Percentiles rank a stretch among this genome's conserved stretches.
These are phyloP conservation scores for Aphidius gifuensis DNA, from an alignment of 1,140 invertebrate species.

Conservation along the genomic window DNA sequence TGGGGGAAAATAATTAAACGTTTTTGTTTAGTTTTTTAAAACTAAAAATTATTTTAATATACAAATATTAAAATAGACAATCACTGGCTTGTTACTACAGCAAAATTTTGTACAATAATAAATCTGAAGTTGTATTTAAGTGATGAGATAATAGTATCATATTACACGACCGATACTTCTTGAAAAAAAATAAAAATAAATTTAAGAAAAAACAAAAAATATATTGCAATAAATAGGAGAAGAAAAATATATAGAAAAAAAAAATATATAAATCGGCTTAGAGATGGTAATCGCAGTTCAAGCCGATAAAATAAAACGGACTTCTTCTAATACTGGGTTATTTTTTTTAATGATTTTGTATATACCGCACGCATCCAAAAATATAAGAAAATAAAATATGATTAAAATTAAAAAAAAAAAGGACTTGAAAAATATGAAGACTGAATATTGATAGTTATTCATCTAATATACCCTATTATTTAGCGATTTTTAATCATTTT, in stretches of 20 bases:
- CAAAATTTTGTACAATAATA: too few relatives aligned
- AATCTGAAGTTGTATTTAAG: conserved; percentile 6
- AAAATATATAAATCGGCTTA: conserved; percentile 18
- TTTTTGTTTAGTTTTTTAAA: too few relatives aligned
- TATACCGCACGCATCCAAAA: conserved; percentile 12
- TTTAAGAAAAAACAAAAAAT: conserved; percentile 12
- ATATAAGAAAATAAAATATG: conserved; percentile 24
- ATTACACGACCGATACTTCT: too few relatives aligned
- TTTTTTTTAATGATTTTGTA: conserved; percentile 32
- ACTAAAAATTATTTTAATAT: too few relatives aligned
- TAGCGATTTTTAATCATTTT: background rate
- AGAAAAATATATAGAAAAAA: conserved; percentile 17
- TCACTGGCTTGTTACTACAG: too few relatives aligned
- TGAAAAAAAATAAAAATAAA: conserved; percentile 1
- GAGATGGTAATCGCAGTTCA: conserved; percentile 35
- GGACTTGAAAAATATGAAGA: background rate
- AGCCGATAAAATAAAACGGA: conserved; percentile 31
- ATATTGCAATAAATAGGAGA: conserved; percentile 2
- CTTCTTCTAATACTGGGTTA: conserved; percentile 34
- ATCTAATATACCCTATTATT: conserved; percentile 15
- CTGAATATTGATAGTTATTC: conserved; percentile 20
- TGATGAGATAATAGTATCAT: conserved; percentile 26
- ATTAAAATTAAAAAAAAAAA: conserved; percentile 12
- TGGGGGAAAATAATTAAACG: too few relatives aligned
- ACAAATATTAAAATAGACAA: too few relatives aligned